Base-by-base conservation (phyloP, 2,888 invertebrate species). In the Amblyjoppa proteus region DNA sequence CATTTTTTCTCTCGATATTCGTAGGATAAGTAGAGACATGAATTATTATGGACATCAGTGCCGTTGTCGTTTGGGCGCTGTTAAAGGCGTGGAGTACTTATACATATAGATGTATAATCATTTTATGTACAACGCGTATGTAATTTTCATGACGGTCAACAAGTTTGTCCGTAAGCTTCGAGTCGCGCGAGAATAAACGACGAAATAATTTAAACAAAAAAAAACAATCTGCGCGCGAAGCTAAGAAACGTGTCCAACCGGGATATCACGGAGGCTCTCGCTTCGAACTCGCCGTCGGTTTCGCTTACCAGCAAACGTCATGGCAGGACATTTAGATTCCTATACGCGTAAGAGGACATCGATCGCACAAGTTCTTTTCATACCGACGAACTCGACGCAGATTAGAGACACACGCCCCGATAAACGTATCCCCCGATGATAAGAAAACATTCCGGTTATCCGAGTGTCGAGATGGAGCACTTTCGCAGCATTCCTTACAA, bases 1-100 rank as follows among this genome's bases (percentile, higher is more conserved):
- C 7, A 45, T 61, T 58, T 74, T 75, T 76, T 79, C 79, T 80
- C 85, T 85, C 82, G 71, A 85, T 80, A 85, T 85, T 85, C 79
- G 76, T 85, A 85, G 85, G 78, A 49, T 70, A 64, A 78, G 58
- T 70, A 70, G 78, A 64, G 53, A 76, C 51, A 76, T 76, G n/a
- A 56, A 28, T 61, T 38, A 53, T 73, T 66, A 77, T 58, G 70
- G 56, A 81, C 45, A 16, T 34, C 58, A 69, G 38, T n/a, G 51
- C 45, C 51, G 77, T 58, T 41, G 69, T 78, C 58, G 45, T 25
- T 16, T 49, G 11, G 13, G 58, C 28, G 70, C 58, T 38, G 68
- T 58, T 7, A 61, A 58, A 77, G 45, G 69, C 49, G 56, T 31
- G 58, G 58, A 61, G 45, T 58, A 58, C 56, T 78, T 78, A 53